phyloP scores from a whole-genome alignment of 2,797 vertebrate species.

The Rhodeus uyekii region DNA sequence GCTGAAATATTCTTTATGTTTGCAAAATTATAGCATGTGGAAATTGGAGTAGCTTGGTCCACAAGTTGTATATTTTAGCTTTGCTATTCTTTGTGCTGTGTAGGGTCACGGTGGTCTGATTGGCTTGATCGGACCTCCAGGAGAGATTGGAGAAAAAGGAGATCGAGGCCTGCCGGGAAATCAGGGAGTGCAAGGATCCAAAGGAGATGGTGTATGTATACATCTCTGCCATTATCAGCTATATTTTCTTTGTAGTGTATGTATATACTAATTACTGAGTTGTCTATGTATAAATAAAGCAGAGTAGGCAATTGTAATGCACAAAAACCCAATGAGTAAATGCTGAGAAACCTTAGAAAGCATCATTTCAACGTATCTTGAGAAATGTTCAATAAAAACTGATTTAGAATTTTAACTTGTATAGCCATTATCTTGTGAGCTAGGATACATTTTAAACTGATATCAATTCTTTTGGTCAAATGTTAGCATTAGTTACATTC shows the following conservation, averaged over 20 bases:
- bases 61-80: background rate
- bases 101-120: constrained; percentile 90
- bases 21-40: background rate
- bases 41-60: background rate
- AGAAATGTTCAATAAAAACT: background rate
- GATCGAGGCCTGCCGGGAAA: constrained; percentile 86
- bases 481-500: background rate
- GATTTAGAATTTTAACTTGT: background rate
- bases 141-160: constrained; percentile 92
- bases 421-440: background rate
- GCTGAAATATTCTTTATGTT: background rate
- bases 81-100: constrained; percentile 46
- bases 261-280: background rate
- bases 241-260: background rate
- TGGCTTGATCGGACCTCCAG: constrained; percentile 88
- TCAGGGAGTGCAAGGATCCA: constrained; percentile 82
- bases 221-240: background rate
- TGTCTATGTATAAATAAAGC: background rate
- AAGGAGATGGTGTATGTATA: constrained; percentile 77
- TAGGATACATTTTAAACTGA: background rate
- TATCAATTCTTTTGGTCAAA: background rate
- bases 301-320: background rate
- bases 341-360: background rate
- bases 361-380: background rate
- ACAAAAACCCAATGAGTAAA: background rate